A percentile compares a stretch with the other conserved stretches of the same genome.
Conservation (phyloP, 2,888 invertebrate species). For the Reticulitermes lucifugus region DNA sequence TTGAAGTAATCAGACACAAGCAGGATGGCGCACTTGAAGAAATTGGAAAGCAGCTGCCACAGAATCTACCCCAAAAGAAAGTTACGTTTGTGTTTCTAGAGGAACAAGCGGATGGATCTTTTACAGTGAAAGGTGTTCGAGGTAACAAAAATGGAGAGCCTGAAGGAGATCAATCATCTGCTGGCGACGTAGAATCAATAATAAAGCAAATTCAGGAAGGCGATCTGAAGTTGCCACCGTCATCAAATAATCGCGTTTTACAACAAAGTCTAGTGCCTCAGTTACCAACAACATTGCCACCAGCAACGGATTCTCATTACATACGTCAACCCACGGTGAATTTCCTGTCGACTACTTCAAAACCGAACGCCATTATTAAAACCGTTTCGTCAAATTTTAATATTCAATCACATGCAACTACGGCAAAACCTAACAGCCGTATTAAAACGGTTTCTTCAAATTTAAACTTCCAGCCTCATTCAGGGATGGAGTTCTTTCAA, state of each 20-base stretch:
- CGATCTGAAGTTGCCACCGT: conserved; percentile 78
- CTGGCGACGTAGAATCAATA: conserved; percentile 82
- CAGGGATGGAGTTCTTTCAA: conserved; percentile 35
- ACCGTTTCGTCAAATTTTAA: background rate
- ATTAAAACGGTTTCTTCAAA: conserved; percentile 14
- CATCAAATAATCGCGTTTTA: background rate
- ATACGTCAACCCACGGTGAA: background rate
- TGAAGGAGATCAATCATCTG: conserved; percentile 67
- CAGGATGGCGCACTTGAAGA: conserved; percentile 80
- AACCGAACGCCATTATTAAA: conserved; percentile 18
- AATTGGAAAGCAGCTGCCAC: conserved; percentile 67
- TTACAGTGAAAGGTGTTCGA: conserved; percentile 88
- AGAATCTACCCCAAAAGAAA: conserved; percentile 77
- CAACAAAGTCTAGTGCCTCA: conserved; percentile 4
- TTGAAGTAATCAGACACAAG: conserved; percentile 82
- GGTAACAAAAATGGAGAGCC: conserved; percentile 74
- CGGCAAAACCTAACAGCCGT: background rate
- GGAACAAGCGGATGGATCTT: conserved; percentile 87
- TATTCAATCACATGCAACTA: background rate
- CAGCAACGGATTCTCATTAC: background rate
- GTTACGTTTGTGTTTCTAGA: conserved; percentile 89
- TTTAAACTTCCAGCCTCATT: background rate
- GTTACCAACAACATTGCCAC: background rate
- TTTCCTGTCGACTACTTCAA: background rate
- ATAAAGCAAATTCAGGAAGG: conserved; percentile 84